A percentile compares a stretch with the other conserved stretches of the same genome.
These are phyloP conservation scores for Dione juno DNA, from an alignment of 2,888 invertebrate genomes.

Conservation along the genomic window DNA sequence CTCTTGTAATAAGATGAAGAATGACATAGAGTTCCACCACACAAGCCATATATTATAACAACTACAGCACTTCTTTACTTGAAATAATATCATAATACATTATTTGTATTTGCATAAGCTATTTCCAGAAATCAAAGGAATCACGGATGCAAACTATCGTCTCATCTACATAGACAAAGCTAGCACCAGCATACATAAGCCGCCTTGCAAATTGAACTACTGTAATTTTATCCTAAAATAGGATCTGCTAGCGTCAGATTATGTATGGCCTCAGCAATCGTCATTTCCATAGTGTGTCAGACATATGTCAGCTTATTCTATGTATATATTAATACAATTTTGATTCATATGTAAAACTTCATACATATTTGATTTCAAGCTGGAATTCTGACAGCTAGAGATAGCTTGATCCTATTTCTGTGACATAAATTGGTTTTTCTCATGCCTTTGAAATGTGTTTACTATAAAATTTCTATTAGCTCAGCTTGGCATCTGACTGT, in stretches of 20 bases:
- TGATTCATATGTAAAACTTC: constrained; percentile 17
- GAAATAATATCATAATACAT: no score
- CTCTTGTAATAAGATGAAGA: no score
- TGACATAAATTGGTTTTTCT: neutral
- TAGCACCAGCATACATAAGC: neutral
- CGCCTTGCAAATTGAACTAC: neutral
- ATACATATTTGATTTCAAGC: constrained; percentile 21
- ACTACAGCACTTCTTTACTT: no score
- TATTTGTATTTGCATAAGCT: no score
- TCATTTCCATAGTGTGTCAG: neutral
- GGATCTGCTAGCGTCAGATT: neutral
- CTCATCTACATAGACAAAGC: no score
- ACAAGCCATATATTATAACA: no score
- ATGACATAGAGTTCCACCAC: no score
- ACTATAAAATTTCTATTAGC: neutral
- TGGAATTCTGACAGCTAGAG: constrained; percentile 7
- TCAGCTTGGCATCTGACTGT: no score
- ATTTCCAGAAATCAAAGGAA: no score
- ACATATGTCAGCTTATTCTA: neutral
- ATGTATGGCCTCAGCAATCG: neutral
- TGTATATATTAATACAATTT: constrained; percentile 9
- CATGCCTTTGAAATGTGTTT: neutral
- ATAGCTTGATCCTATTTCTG: constrained; percentile 7
- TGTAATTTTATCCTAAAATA: neutral
- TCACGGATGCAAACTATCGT: no score